Conservation (phyloP, 1,140 invertebrate genomes). For the Oscheius sp. region DNA sequence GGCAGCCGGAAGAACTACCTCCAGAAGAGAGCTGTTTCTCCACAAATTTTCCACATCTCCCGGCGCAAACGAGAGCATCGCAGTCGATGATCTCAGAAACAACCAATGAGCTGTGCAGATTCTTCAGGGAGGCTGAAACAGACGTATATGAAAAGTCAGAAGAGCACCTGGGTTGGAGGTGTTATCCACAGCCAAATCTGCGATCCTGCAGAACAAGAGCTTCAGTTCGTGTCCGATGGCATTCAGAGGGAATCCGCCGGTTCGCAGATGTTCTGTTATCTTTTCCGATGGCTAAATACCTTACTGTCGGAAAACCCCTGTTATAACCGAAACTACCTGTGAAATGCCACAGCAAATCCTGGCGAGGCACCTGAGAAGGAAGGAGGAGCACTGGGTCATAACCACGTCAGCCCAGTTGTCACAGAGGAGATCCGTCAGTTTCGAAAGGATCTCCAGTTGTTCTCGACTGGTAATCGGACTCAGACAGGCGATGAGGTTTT, state of each 20-base stretch:
- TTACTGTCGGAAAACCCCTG: too few relatives aligned
- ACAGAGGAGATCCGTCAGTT: conserved; percentile 13
- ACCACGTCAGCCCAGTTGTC: conserved; percentile 27
- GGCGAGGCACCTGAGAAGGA: conserved; percentile 21
- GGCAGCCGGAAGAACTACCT: neutral
- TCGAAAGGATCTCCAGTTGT: conserved; percentile 24
- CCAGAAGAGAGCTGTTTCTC: neutral
- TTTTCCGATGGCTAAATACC: too few relatives aligned
- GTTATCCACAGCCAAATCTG: neutral
- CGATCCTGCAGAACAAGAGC: conserved; percentile 5
- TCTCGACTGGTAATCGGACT: neutral
- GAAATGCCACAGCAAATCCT: conserved; percentile 30
- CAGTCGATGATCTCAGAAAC: neutral
- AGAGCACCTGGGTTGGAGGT: neutral
- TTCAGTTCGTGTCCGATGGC: neutral
- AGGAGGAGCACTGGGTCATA: neutral
- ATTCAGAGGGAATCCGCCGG: conserved; percentile 3
- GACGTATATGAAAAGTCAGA: neutral
- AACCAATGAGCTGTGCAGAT: neutral
- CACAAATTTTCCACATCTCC: neutral
- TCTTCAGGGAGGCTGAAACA: neutral
- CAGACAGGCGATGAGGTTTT: conserved; percentile 14
- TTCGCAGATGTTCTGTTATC: conserved; percentile 15
- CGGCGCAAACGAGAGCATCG: neutral
- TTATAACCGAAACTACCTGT: conserved; percentile 10